Base-by-base conservation (phyloP, 2,797 vertebrate genomes). In the Staurois parvus region DNA sequence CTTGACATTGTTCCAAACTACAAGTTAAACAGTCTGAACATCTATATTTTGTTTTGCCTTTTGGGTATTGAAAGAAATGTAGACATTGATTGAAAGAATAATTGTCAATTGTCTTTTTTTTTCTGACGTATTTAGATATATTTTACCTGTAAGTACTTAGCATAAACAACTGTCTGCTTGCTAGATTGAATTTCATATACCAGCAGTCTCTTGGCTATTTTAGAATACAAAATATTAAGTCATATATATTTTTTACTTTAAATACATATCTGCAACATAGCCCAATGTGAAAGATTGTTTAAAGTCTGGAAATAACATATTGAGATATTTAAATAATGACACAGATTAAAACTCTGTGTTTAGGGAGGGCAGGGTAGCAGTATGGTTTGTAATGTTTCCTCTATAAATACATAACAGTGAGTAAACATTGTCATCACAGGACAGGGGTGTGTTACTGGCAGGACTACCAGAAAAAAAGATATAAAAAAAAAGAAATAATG, bases 1-100 rank as follows among this genome's bases (percentile, higher is more conserved):
- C 42, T 62, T 85, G 78, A 76, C 72, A 81, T 81, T 69, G 72
- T 62, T 70, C 66, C 78, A 81, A 81, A 69, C 21, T 64, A 42
- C 66, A 64, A 79, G 19, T 80, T 72, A 76, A 59, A 70, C 30
- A 40, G 66, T 76, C 56, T 75, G 1, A 66, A 75, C 70, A 24
- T 68, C 4, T 74, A 72, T 48, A 68, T 68, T 59, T 52, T 74
- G 64, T 80, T 75, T 80, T 79, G 9, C 34, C 70, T 69, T 75
- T 73, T 80, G 59, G 77, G 59, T 24, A 34, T 68, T 73, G 2
- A 32, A 26, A 79, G 67, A 56, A 37, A 74, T 48, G 59, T 28
- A 42, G 67, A 69, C 37, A 34, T 79, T 80, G n/a, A 56, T 75
- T 79, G 56, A 79, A 79, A 85, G 73, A 28, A 66, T 85, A 67